Percentiles rank a stretch among this genome's conserved stretches.
These are phyloP conservation scores for Limnodromus scolopaceus DNA, from an alignment of 2,797 vertebrate genomes.

Conservation along the genomic window DNA sequence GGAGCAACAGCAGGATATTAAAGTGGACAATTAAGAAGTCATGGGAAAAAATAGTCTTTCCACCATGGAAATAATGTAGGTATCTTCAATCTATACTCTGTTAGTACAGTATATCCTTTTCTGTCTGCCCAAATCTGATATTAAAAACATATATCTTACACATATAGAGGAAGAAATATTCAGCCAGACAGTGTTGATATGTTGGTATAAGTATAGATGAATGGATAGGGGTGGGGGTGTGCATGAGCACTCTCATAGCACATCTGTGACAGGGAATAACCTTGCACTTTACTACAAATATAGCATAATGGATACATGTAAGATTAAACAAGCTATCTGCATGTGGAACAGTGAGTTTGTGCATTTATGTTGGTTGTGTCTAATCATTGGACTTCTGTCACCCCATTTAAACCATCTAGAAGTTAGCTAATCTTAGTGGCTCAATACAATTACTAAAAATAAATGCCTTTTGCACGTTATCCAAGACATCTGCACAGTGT, in stretches of 20 bases:
- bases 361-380: neutral
- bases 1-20: neutral
- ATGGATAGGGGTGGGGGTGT: too few relatives aligned
- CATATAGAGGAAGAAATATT: neutral
- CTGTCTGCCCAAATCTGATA: neutral
- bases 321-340: neutral
- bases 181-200: neutral
- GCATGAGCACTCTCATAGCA: neutral
- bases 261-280: neutral
- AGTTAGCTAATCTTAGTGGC: neutral
- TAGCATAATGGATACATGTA: too few relatives aligned
- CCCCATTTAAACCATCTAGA: neutral
- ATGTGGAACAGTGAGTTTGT: neutral
- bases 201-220: neutral
- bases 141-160: neutral
- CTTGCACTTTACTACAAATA: neutral
- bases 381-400: neutral
- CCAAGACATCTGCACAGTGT: neutral
- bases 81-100: neutral
- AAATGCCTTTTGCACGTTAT: neutral
- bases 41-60: neutral
- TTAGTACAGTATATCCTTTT: neutral
- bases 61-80: neutral
- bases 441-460: neutral
- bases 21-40: neutral